Conservation (phyloP, 2,888 invertebrate genomes). For the Ectemnius lituratus region DNA sequence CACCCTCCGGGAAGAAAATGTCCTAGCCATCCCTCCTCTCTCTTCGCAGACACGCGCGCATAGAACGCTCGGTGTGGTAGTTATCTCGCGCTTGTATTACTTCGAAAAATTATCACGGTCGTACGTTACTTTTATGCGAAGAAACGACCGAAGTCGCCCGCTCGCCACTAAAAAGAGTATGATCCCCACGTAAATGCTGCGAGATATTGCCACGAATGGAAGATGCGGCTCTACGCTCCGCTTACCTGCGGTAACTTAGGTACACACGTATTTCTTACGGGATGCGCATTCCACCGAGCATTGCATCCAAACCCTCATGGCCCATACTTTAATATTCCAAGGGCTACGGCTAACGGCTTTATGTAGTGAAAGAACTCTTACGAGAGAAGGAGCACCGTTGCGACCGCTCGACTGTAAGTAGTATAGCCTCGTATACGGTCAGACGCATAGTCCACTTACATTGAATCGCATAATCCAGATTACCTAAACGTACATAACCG, state of each 20-base stretch:
- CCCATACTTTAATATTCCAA: not conserved
- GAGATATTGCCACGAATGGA: slow-evolving; percentile 25
- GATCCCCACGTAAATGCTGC: slow-evolving; percentile 31
- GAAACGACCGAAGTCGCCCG: slow-evolving; percentile 18
- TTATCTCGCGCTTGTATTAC: slow-evolving; percentile 7
- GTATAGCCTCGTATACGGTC: slow-evolving; percentile 15
- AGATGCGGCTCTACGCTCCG: slow-evolving; percentile 12
- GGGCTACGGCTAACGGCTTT: not conserved
- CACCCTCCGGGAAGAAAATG: slow-evolving; percentile 10
- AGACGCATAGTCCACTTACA: slow-evolving; percentile 1
- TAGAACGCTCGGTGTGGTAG: too few species aligned
- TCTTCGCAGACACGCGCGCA: too few species aligned
- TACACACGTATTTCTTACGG: slow-evolving; percentile 3
- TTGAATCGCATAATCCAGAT: not conserved
- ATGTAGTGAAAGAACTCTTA: slow-evolving; percentile 4
- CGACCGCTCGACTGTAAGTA: slow-evolving; percentile 7
- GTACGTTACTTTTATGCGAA: slow-evolving; percentile 34
- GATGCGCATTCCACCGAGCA: not conserved
- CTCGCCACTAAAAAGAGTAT: slow-evolving; percentile 16
- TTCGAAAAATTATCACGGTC: slow-evolving; percentile 38
- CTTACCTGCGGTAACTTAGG: slow-evolving; percentile 25
- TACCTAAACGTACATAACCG: not conserved
- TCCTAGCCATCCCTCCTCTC: too few species aligned
- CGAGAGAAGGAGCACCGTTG: not conserved
- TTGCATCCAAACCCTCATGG: not conserved